Evolutionary conservation across 2,113 vertebrate genomes (phyloP), one percentile per base, ranked within the genome.

Genomic region (Tupaia tana): DNA sequence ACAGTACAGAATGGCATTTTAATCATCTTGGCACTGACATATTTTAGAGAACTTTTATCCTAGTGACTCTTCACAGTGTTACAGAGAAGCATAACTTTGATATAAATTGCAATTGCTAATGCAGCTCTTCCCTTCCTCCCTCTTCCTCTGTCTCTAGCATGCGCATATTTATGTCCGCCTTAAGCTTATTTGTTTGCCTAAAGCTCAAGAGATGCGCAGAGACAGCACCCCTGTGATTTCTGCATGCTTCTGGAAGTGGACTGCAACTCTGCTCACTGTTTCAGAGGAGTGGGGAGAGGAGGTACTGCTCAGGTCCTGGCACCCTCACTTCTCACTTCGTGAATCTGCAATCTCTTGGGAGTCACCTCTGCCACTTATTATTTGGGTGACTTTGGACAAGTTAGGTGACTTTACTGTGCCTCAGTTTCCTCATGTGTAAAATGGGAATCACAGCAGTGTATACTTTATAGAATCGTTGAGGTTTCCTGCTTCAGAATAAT

Each of bases 221-320:
- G 13, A 13, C 22, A 70, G 67, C 25, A 22, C 2, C 61, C 66
- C 18, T 9, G 54, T 86, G 61, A 16, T 5, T 34, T 11, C 20
- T 52, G 25, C 78, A 43, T 19, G 16, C 67, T 69, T 78, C 54
- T 81, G 52, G 54, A 73, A 59, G 24, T 0, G 1, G 56, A 52
- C 27, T 75, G 56, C 11, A 4, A 1, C 27, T 80, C 75, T 84
- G 34, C 18, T 74, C 1, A 0, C 24, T 86, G 61, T 24, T 43
- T 88, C 31, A 8, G 59, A 85, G n/a, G 64, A 18, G 5, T 34
- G 7, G 2, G 24, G 25, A 19, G 7, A 56, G 19, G 9, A 14
- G 6, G 4, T 13, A 24, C 9, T 2, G 1, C 24, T 34, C 14
- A 13, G 13, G 52, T 66, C 58, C 25, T 9, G 0, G 29, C 15